Percentiles rank a stretch among this genome's conserved stretches.
These are phyloP conservation scores for Agrochola circellaris DNA, from an alignment of 2,888 invertebrate genomes.

Conservation along the genomic window DNA sequence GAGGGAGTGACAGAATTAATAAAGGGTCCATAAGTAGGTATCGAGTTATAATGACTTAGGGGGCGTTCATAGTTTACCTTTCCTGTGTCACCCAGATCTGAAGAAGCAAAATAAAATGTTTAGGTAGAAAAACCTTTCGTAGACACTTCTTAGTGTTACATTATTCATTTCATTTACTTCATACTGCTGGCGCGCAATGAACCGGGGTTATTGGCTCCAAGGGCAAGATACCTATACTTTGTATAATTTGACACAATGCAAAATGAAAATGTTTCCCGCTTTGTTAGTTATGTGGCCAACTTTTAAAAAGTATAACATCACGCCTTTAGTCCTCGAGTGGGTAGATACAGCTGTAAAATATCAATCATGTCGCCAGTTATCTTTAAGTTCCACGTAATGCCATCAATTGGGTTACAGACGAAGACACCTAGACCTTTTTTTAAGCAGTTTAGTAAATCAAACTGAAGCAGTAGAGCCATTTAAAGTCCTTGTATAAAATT, in stretches of 20 bases:
- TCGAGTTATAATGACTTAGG: background rate
- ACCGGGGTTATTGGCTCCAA: constrained; percentile 35
- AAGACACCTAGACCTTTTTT: background rate
- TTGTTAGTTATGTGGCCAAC: background rate
- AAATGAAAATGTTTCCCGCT: background rate
- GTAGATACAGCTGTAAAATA: background rate
- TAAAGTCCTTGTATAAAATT: constrained; percentile 1
- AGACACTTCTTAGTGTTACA: constrained; percentile 22
- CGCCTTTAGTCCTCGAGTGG: background rate
- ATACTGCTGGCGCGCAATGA: constrained; percentile 9
- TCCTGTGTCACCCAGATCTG: background rate
- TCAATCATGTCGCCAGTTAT: background rate
- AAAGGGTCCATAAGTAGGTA: background rate
- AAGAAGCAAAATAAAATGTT: background rate
- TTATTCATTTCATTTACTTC: constrained; percentile 55
- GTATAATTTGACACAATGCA: background rate
- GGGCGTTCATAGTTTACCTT: background rate
- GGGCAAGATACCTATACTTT: no score
- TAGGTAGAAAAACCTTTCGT: background rate
- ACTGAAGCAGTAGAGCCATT: background rate
- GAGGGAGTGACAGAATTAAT: background rate
- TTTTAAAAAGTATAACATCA: background rate
- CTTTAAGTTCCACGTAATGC: background rate
- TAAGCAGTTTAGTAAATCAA: background rate
- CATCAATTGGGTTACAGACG: background rate